Evolutionary conservation across 2,797 vertebrate species (phyloP).

Genomic region (Muraenolepis orangiensis): DNA sequence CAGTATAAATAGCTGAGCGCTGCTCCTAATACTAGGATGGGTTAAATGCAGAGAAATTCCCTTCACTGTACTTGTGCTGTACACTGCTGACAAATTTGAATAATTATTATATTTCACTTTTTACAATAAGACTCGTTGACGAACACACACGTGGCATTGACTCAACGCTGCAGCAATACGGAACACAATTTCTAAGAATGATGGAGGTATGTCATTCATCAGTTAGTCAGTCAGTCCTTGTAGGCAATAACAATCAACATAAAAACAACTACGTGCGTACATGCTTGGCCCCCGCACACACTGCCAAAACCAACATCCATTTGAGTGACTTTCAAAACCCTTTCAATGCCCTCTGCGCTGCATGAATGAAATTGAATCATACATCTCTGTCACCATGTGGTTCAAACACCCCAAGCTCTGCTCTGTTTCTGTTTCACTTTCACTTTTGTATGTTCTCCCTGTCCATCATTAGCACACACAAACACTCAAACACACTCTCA

Average conservation of each 20-base stretch:
- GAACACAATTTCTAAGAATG: background rate
- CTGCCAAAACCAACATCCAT: background rate
- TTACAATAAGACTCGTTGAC: background rate
- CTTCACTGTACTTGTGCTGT: too few relatives aligned
- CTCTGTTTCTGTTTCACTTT: constrained; percentile 55
- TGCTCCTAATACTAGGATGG: too few relatives aligned
- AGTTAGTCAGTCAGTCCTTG: background rate
- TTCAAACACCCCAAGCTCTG: constrained; percentile 47
- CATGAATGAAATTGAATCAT: constrained; percentile 65
- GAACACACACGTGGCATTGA: background rate
- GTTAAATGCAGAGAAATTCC: too few relatives aligned
- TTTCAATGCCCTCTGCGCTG: constrained; percentile 58
- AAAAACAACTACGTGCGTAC: background rate
- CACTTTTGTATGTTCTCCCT: constrained; percentile 34
- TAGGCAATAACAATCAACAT: background rate
- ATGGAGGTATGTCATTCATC: background rate
- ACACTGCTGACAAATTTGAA: too few relatives aligned
- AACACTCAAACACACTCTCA: constrained; percentile 3
- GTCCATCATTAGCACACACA: constrained; percentile 5
- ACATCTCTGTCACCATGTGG: constrained; percentile 71
- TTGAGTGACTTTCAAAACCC: constrained; percentile 65
- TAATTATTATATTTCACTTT: too few relatives aligned
- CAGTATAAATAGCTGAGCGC: too few relatives aligned
- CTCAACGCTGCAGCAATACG: background rate
- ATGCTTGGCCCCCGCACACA: background rate